These are phyloP conservation scores for Agapornis canus DNA, from an alignment of 2,797 vertebrate genomes.

Conservation along the genomic window DNA sequence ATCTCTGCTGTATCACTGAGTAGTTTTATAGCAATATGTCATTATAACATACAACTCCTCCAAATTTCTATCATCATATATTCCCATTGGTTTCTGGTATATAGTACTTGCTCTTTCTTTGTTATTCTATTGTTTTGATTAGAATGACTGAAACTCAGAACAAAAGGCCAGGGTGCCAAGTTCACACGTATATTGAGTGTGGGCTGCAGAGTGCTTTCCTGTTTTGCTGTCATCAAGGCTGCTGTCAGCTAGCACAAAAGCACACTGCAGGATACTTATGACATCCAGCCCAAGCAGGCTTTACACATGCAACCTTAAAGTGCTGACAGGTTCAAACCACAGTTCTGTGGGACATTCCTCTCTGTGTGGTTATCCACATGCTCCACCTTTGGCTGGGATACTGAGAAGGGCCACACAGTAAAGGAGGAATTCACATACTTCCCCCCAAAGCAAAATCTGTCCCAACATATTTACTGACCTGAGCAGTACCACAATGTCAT, in stretches of 20 bases:
- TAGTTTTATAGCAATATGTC: neutral
- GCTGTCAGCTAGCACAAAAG: neutral
- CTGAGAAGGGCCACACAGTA: neutral
- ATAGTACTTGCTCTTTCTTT: neutral
- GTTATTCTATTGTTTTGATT: neutral
- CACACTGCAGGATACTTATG: fast-evolving
- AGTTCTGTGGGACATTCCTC: neutral
- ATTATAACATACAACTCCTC: neutral
- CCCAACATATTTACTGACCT: neutral
- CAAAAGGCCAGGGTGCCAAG: neutral
- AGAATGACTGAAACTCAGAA: neutral
- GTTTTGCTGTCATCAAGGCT: neutral
- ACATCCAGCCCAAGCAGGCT: neutral
- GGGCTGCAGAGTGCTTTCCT: neutral
- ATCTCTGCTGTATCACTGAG: neutral
- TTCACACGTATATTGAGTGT: neutral
- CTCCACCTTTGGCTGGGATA: neutral
- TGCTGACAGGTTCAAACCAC: neutral
- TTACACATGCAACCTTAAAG: neutral
- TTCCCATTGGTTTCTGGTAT: neutral
- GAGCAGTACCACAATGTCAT: neutral
- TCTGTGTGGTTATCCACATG: fast-evolving
- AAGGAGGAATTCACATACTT: neutral
- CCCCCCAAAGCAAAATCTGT: neutral
- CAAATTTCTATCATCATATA: neutral